Evolutionary conservation across 2,888 invertebrate genomes (phyloP), one percentile per base, ranked within the genome.

Genomic region (Leptopterna dolabrata): DNA sequence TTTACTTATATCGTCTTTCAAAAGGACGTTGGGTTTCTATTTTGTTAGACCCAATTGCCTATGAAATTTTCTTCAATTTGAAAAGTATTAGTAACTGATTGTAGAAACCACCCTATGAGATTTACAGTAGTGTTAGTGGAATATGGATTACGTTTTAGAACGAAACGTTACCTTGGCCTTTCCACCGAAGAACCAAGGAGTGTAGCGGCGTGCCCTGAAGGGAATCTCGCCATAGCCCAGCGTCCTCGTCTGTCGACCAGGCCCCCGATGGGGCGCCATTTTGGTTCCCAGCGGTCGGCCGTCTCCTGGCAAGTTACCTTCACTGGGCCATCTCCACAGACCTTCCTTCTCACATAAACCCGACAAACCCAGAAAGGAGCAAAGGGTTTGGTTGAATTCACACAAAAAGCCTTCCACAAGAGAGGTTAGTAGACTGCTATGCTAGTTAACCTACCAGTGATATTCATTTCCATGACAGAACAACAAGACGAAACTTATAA

Each of bases 251-350:
- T 85, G 89, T 73, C 87, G 83, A 11, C 63, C 47, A 51, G 83
- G 83, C 41, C 24, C 30, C 2, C 14, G 83, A 19, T 24, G 83
- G 41, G 24, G n/a, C 36, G 83, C 41, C 71, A 83, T 36, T 71
- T 73, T 76, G 30, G 41, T 36, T 36, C 71, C 36, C n/a, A 16
- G 24, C 30, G 47, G 24, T 63, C 51, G 16, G 51, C 70, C 85
- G 16, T 80, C 80, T 73, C 14, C 76, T 0, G 78, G 88, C 36
- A 89, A 83, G 71, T 87, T 87, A 30, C 89, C 89, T 80, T 89
- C 89, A 86, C 89, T 89, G 14, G 89, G 89, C 89, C 89, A 89
- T 27, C 89, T 86, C 83, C 89, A 84, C 47, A 89, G 86, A 36
- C 89, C 87, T 41, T 82, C 86, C 82, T 86, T 70, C 71, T 85